Evolutionary conservation across 2,113 vertebrate genomes (phyloP).

Genomic region (Prinia subflava): DNA sequence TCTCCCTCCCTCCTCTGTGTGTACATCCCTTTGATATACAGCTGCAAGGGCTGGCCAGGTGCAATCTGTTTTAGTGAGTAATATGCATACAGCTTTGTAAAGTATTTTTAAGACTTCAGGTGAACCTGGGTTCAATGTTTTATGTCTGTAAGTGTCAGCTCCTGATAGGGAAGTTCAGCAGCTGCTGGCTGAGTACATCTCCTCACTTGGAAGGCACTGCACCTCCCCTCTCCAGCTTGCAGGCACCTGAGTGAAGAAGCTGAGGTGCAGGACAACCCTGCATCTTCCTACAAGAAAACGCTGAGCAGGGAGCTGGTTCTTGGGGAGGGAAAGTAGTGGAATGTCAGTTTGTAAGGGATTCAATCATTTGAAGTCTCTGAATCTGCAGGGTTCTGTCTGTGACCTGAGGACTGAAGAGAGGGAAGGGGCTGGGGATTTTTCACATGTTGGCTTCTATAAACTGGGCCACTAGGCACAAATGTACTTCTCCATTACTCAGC

Average conservation of each 20-base stretch:
- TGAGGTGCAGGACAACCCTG: not conserved
- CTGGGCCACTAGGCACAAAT: not conserved
- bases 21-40: slow-evolving; percentile 21
- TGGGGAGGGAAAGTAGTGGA: not conserved
- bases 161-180: not conserved
- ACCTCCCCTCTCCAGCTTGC: not conserved
- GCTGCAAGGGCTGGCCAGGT: slow-evolving; percentile 33
- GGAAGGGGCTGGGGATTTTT: not conserved
- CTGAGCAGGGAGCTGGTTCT: not conserved
- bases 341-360: not conserved
- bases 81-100: not conserved
- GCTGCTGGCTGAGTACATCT: not conserved
- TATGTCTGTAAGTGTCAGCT: not conserved
- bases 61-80: not conserved
- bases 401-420: not conserved
- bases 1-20: not conserved
- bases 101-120: not conserved
- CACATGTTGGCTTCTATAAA: not conserved
- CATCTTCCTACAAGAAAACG: not conserved
- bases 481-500: not conserved
- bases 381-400: not conserved
- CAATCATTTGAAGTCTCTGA: not conserved
- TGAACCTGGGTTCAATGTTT: not conserved
- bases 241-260: not conserved
- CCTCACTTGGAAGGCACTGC: not conserved